phyloP scores from a whole-genome alignment of 2,888 invertebrate species.

The Blastobasis lacticolella region DNA sequence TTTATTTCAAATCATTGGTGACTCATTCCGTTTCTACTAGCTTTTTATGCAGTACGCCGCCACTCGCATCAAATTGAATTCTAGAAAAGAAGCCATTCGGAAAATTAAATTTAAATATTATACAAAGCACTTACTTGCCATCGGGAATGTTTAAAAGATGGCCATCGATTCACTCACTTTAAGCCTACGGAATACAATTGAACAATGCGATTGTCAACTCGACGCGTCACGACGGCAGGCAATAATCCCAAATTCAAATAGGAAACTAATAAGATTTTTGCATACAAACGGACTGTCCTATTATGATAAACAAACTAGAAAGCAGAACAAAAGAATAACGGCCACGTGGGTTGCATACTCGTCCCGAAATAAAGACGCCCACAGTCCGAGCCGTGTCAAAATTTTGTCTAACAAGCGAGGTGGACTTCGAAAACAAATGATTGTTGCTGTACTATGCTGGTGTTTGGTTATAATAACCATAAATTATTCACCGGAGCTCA shows the following conservation, averaged over 20 bases:
- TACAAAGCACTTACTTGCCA: slow-evolving; percentile 6
- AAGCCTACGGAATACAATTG: slow-evolving; percentile 19
- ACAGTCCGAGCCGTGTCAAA: slow-evolving; percentile 41
- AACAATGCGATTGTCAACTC: slow-evolving; percentile 32
- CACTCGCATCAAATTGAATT: slow-evolving; percentile 33
- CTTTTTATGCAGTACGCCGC: slow-evolving; percentile 46
- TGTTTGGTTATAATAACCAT: slow-evolving; percentile 46
- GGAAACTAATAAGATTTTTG: slow-evolving; percentile 40
- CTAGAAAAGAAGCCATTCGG: slow-evolving; percentile 26
- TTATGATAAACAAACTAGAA: slow-evolving; percentile 35
- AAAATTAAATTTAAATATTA: slow-evolving; percentile 26
- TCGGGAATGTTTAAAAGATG: neutral
- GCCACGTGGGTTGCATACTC: slow-evolving; percentile 47
- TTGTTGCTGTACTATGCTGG: slow-evolving; percentile 36
- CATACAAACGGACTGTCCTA: slow-evolving; percentile 39
- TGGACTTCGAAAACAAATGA: slow-evolving; percentile 49
- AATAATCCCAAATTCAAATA: slow-evolving; percentile 23
- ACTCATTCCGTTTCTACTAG: slow-evolving; percentile 49
- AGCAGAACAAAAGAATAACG: slow-evolving; percentile 53
- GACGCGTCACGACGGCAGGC: slow-evolving; percentile 13
- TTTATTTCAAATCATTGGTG: slow-evolving; percentile 58
- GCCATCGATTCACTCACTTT: neutral
- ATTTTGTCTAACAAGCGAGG: slow-evolving; percentile 50
- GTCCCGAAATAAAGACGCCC: slow-evolving; percentile 38
- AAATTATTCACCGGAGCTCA: slow-evolving; percentile 26